Percentiles rank a stretch among this genome's conserved stretches.
Conservation (phyloP, 2,113 vertebrate species). For the Pygoscelis adeliae region DNA sequence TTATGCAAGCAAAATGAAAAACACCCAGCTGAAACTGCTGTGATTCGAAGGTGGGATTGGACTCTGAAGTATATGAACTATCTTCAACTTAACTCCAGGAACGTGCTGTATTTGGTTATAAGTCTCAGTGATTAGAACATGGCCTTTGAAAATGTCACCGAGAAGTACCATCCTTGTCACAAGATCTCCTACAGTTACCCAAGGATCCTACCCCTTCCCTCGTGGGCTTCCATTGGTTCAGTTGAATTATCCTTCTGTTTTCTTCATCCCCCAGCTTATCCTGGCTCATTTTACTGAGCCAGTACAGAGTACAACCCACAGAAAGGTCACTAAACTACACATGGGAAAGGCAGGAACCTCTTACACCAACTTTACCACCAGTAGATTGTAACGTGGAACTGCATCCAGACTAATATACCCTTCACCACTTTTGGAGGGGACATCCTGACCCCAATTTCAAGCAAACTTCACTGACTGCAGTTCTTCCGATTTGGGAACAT, state of each 20-base stretch:
- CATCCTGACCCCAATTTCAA: neutral
- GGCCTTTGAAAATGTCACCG: neutral
- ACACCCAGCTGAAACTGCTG: neutral
- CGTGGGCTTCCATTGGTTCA: neutral
- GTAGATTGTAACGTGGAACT: fast-evolving
- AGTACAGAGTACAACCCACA: neutral
- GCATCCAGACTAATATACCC: neutral
- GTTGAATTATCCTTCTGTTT: neutral
- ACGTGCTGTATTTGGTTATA: neutral
- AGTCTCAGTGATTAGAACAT: neutral
- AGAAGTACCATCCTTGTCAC: neutral
- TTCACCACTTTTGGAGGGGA: neutral
- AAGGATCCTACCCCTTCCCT: neutral
- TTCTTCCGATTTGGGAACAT: neutral
- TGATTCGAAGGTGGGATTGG: neutral
- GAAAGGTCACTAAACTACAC: neutral
- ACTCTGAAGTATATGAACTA: neutral
- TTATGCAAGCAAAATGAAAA: neutral
- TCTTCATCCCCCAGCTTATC: neutral
- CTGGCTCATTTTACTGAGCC: neutral
- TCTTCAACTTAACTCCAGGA: neutral
- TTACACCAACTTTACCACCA: neutral
- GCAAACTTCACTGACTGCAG: neutral
- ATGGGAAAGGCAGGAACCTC: neutral
- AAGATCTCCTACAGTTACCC: neutral